Conservation (phyloP, 1,140 invertebrate genomes). For the Acromyrmex heyeri region DNA sequence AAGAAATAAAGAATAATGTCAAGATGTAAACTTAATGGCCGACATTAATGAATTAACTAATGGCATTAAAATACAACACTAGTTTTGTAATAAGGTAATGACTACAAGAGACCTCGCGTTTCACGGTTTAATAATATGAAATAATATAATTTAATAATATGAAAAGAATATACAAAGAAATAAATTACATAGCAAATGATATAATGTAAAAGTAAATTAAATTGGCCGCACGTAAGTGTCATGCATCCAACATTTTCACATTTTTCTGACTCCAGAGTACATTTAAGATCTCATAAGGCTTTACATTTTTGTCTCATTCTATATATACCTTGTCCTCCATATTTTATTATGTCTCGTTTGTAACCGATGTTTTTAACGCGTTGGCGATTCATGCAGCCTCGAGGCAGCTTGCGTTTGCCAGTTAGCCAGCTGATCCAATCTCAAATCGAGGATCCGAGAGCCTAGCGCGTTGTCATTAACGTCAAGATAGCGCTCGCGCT, state of each 20-base stretch:
- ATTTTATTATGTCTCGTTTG: conserved; percentile 30
- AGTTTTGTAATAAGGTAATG: conserved; percentile 11
- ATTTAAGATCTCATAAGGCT: background rate
- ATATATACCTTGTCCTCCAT: conserved; percentile 15
- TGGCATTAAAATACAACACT: background rate
- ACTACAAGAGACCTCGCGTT: background rate
- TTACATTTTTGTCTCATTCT: conserved; percentile 3
- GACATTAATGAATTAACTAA: conserved; percentile 12
- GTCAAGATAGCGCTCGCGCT: conserved; percentile 37
- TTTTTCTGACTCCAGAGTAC: background rate
- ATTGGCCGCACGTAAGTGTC: background rate
- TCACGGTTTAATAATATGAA: conserved; percentile 2
- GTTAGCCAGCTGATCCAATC: conserved; percentile 34
- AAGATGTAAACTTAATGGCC: conserved; percentile 19
- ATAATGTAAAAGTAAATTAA: conserved; percentile 11
- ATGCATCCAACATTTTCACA: background rate
- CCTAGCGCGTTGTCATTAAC: conserved; percentile 44
- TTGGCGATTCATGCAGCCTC: conserved; percentile 21
- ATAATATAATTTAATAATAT: background rate
- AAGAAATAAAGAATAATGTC: conserved; percentile 7
- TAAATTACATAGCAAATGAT: background rate
- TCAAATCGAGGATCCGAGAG: conserved; percentile 4
- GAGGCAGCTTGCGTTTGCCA: conserved; percentile 5
- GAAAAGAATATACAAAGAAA: conserved; percentile 5
- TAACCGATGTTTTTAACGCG: conserved; percentile 28